Base-by-base conservation (phyloP, 2,113 vertebrate species). In the Pseudopipra pipra region DNA sequence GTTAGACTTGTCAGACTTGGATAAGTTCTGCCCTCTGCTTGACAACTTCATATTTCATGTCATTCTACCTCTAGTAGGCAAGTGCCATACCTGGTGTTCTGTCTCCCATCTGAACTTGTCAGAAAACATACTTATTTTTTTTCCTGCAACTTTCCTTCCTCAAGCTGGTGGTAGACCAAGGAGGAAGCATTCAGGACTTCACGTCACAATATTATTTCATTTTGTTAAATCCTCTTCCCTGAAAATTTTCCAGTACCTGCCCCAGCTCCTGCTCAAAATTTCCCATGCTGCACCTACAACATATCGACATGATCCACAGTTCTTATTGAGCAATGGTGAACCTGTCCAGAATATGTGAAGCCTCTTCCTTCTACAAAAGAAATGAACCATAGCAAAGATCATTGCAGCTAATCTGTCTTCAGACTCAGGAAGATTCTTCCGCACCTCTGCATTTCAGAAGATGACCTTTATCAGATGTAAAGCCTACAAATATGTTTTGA, bases 391-490 rank as follows among this genome's bases (percentile, higher is more conserved):
- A 93, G 67, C 58, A 95, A 85, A 85, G 62, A 91, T 87, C 46
- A 71, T 31, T 94, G 78, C 37, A 93, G 58, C 52, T 74, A 79
- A 93, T 88, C 77, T 73, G 37, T 89, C 85, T 85, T 66, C 71
- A 85, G 67, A 87, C 30, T 86, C 82, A 56, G 43, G 35, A 95
- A 89, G 71, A 74, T 89, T 87, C 62, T 89, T 85, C 87, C 74
- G 51, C 82, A 93, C 82, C 59, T 94, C 75, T 91, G 79, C 67
- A 27, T 91, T 96, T 93, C 86, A 80, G 72, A 93, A 91, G 67
- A 89, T 88, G 90, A 96, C 90, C 87, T 96, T 96, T 96, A 86
- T 94, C 92, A 95, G 61, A 67, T 33, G 24, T 25, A 94, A 92
- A 85, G 39, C 55, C 35, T 74, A 56, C 85, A 93, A 78, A 94